These are phyloP conservation scores for Sebastolobus altivelis DNA, from an alignment of 2,797 vertebrate genomes.

Conservation along the genomic window DNA sequence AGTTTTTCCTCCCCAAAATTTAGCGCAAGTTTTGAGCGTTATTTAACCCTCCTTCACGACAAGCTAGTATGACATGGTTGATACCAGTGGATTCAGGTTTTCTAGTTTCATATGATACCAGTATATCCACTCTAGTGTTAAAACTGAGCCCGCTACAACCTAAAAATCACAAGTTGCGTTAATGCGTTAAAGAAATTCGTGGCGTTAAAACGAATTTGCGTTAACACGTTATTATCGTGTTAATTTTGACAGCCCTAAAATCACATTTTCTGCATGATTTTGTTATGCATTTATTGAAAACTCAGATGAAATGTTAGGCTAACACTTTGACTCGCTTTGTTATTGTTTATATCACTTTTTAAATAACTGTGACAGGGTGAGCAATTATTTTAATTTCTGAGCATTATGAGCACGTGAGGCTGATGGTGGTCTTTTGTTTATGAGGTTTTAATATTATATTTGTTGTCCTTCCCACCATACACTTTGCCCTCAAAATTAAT, in stretches of 20 bases:
- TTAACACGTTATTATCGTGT: fast-evolving
- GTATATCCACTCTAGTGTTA: no score
- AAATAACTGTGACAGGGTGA: not conserved
- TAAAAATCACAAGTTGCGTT: no score
- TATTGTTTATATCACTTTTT: not conserved
- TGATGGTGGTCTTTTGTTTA: not conserved
- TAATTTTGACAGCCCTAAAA: no score
- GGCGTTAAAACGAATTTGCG: no score
- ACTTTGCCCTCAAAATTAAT: no score
- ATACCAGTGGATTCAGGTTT: fast-evolving
- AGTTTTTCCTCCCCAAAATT: no score
- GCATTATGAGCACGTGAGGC: not conserved
- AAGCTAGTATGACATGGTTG: no score
- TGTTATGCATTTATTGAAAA: not conserved
- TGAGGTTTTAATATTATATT: not conserved
- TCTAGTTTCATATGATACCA: no score
- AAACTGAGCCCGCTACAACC: no score
- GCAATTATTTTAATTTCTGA: not conserved
- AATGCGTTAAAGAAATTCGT: no score
- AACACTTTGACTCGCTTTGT: not conserved
- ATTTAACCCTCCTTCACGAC: no score
- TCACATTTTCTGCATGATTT: not conserved
- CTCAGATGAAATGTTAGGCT: not conserved
- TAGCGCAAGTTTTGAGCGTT: no score
- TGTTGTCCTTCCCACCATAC: not conserved